A percentile compares a stretch with the other conserved stretches of the same genome.
Evolutionary conservation across 2,797 vertebrate genomes (phyloP).

Genomic region (Semotilus atromaculatus): DNA sequence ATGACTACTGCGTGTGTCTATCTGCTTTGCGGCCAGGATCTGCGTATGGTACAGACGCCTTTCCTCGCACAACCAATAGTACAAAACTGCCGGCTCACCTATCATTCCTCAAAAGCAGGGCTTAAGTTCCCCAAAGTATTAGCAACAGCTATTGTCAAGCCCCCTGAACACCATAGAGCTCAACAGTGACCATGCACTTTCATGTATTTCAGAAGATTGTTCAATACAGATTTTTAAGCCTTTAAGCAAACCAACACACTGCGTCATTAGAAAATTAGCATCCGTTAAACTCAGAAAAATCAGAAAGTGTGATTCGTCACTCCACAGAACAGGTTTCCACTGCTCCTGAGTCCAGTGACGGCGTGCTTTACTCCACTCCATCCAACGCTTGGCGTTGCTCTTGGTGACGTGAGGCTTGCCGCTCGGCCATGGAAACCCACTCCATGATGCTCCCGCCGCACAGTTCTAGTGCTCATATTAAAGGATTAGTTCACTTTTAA

Average conservation of each 20-base stretch:
- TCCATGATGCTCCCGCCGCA: neutral
- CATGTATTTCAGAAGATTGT: neutral
- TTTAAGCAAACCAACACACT: neutral
- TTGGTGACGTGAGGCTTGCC: no score
- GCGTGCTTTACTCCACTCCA: no score
- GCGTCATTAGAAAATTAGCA: neutral
- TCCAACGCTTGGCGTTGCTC: no score
- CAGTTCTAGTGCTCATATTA: neutral
- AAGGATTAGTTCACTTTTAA: no score
- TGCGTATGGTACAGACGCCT: conserved; percentile 79
- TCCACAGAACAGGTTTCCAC: neutral
- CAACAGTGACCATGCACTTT: neutral
- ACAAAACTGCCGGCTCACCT: conserved; percentile 47
- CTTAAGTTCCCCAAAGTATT: conserved; percentile 19
- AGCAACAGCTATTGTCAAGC: neutral
- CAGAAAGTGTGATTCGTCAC: neutral
- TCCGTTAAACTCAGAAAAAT: neutral
- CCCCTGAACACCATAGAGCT: neutral
- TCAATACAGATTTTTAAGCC: neutral
- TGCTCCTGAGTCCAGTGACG: neutral
- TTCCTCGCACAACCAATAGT: conserved; percentile 39
- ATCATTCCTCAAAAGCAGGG: conserved; percentile 39
- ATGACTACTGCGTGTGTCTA: conserved; percentile 84
- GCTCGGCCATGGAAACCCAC: neutral
- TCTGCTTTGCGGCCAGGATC: conserved; percentile 79